Evolutionary conservation across 1,140 invertebrate genomes (phyloP).

Genomic region (Diachasma alloeum): DNA sequence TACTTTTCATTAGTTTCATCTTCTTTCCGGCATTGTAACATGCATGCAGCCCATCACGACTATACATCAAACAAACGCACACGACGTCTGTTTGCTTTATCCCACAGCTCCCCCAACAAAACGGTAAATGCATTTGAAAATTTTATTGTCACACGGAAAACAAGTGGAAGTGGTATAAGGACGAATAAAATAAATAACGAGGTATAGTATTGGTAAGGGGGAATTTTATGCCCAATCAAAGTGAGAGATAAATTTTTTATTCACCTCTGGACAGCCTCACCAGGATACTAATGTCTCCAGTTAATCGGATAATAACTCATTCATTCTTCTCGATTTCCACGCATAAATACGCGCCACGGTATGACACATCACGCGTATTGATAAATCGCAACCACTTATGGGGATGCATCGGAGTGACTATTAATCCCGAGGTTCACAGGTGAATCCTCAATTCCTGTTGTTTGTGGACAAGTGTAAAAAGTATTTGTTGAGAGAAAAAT

Average conservation of each 20-base stretch:
- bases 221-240: background rate
- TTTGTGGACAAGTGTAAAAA: background rate
- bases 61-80: constrained; percentile 22
- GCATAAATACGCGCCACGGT: constrained; percentile 12
- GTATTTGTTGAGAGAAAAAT: background rate
- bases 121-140: constrained; percentile 21
- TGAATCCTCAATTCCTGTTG: background rate
- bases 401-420: background rate
- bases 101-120: background rate
- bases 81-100: constrained; percentile 1
- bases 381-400: constrained; percentile 18
- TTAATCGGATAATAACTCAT: constrained; percentile 17
- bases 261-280: background rate
- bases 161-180: background rate
- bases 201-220: background rate
- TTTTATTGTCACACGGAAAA: constrained; percentile 4
- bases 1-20: constrained; percentile 17
- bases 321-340: background rate
- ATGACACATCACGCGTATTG: constrained; percentile 9
- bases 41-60: constrained; percentile 12
- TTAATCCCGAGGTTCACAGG: background rate
- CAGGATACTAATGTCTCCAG: background rate
- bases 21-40: background rate
- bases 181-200: background rate
- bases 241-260: background rate